Evolutionary conservation across 2,113 vertebrate genomes (phyloP), one percentile per base, ranked within the genome.

Genomic region (Pagrus major): DNA sequence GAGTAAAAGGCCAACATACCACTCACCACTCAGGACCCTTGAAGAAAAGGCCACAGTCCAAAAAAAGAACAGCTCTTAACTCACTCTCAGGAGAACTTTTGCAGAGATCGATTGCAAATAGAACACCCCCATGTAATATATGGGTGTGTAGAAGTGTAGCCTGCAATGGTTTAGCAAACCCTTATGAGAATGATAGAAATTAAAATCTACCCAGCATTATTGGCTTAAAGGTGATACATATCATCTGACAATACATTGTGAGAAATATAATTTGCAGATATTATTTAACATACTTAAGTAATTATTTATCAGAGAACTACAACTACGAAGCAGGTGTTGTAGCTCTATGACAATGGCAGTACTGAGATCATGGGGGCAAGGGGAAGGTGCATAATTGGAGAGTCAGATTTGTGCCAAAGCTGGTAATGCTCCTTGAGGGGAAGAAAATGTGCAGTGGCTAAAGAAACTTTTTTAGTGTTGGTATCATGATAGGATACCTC

Each of bases 1-100:
- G 14, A 23, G 67, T 41, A 23, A 84, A 86, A 82, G 84, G 81
- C 66, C 76, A 85, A 6, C 58, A 70, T 68, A 70, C 61, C 47
- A 39, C 55, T 69, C 21, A 52, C n/a, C n/a, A n/a, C n/a, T n/a
- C n/a, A n/a, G 60, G 31, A 44, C n/a, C 29, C 69, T 25, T 0
- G 1, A 66, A 27, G 41, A 71, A 86, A 84, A 85, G 70, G 84
- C 41, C 71, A 78, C 25, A 37, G 59, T 59, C 52, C 23, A 75
- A 81, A 81, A 71, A 75, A 27, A 58, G 71, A 8, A 37, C 29
- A 20, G 27, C 56, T 25, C 9, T 10, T 23, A 41, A 75, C 6
- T 16, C 27, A 23, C 54, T 68, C 39, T 21, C 2, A 49, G 9
- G 20, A 16, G 12, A 25, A n/a, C n/a, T n/a, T n/a, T n/a, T n/a